Evolutionary conservation across 2,113 vertebrate genomes (phyloP).

Genomic region (Artemisiospiza belli): DNA sequence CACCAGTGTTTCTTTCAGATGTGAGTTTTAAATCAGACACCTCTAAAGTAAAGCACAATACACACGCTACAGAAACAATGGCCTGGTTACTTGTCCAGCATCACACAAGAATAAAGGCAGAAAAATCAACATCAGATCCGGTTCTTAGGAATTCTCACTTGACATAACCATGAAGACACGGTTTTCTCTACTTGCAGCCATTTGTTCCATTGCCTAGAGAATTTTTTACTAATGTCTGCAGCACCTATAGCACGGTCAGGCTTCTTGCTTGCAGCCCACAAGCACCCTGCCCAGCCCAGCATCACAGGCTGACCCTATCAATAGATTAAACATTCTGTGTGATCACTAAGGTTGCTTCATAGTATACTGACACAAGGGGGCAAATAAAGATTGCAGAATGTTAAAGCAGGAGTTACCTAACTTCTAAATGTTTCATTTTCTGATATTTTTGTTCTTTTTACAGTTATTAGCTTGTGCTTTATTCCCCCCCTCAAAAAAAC

Average conservation of each 20-base stretch:
- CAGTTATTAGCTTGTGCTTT: not conserved
- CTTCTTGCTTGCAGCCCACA: not conserved
- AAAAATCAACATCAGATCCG: not conserved
- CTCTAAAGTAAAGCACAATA: not conserved
- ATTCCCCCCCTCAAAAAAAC: rapidly evolving
- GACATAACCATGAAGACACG: not conserved
- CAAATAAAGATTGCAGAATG: slow-evolving; percentile 33
- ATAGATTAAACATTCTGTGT: not conserved
- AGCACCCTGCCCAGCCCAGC: not conserved
- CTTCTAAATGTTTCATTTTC: not conserved
- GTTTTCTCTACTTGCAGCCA: not conserved
- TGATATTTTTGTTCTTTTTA: not conserved
- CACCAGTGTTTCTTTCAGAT: not conserved
- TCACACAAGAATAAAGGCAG: not conserved
- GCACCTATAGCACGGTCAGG: not conserved
- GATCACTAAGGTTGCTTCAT: not conserved
- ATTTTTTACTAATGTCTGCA: not conserved
- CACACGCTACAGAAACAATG: not conserved
- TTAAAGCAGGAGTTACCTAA: not conserved
- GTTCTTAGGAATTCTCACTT: not conserved
- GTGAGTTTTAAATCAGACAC: not conserved
- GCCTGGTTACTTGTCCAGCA: not conserved
- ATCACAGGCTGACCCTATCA: not conserved
- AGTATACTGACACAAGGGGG: slow-evolving; percentile 39
- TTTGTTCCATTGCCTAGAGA: not conserved